Evolutionary conservation across 2,113 vertebrate species (phyloP).

Genomic region (Engraulis encrasicolus): DNA sequence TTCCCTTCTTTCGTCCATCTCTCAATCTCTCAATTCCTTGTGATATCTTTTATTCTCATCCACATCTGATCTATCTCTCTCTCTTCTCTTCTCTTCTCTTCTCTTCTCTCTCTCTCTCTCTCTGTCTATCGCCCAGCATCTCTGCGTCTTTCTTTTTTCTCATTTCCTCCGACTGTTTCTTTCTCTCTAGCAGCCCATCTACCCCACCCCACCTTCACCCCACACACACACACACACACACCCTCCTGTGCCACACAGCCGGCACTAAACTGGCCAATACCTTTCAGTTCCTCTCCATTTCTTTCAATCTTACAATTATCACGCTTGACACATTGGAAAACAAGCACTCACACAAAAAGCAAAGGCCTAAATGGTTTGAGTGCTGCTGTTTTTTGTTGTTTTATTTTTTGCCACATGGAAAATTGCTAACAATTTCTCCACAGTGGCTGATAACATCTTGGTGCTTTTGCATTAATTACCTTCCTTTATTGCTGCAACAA

Average conservation of each 20-base stretch:
- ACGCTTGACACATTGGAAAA: conserved; percentile 37
- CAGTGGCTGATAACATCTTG: not conserved
- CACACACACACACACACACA: no score
- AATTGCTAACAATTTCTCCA: not conserved
- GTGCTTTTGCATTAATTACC: not conserved
- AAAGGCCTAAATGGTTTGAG: conserved; percentile 7
- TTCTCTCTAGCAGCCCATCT: no score
- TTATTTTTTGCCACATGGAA: not conserved
- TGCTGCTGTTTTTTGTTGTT: no score
- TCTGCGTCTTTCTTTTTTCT: no score
- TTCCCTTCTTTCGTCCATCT: no score
- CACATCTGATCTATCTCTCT: no score
- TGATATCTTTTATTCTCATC: no score
- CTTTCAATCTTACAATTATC: conserved; percentile 37
- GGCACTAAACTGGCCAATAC: conserved; percentile 36
- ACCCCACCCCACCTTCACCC: no score
- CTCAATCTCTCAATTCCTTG: no score
- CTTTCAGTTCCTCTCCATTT: conserved; percentile 49
- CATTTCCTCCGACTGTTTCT: no score
- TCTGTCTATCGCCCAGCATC: no score
- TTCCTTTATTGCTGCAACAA: not conserved
- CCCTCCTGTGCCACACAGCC: conserved; percentile 39
- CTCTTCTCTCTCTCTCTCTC: not conserved
- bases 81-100: no score
- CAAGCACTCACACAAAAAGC: conserved; percentile 25